Evolutionary conservation across 1,140 invertebrate genomes (phyloP), one percentile per base, ranked within the genome.

Genomic region (Drepana arcuata): DNA sequence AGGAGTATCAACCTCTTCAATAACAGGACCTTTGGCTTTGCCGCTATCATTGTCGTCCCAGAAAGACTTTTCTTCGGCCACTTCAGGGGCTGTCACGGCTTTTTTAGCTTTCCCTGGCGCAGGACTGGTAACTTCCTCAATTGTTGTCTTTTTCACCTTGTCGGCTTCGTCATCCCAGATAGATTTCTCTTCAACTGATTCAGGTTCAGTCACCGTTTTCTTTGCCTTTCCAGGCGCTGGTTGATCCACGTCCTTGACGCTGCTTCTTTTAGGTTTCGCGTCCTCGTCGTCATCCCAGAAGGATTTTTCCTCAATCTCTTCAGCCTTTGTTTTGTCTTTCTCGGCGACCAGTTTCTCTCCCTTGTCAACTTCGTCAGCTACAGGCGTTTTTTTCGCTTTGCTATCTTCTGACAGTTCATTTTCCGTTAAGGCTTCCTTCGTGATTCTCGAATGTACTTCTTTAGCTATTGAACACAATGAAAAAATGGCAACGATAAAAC

Each of bases 381-480:
- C 13, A 16, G 41, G 25, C 23, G 59, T 38, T 40, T 77, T 48
- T 28, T 49, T 51, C 16, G 40, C 34, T 46, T 59, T 63, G 18
- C 28, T 40, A 28, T 70, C 70, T 1, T 61, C 60, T 28, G 72
- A 65, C 6, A 77, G 28, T 42, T 73, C 68, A 63, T 66, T 75
- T 54, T 74, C 68, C 24, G 63, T 31, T 14, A 71, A 38, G 7
- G 53, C 56, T 69, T 81, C 75, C 48, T 75, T 84, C 51, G 56
- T 67, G 49, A 83, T 70, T 56, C 66, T 73, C 54, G 74, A 75
- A 66, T 74, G 74, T 51, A 83, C 68, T 79, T 84, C 81, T 75
- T 63, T 77, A 29, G 83, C 80, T 84, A 83, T 69, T 68, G 40
- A 73, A 78, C 57, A 73, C 42, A 67, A 72, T 68, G 77, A 62